Percentiles rank a stretch among this genome's conserved stretches.
These are phyloP conservation scores for Sphaeramia orbicularis DNA, from an alignment of 2,797 vertebrate genomes.

Conservation along the genomic window DNA sequence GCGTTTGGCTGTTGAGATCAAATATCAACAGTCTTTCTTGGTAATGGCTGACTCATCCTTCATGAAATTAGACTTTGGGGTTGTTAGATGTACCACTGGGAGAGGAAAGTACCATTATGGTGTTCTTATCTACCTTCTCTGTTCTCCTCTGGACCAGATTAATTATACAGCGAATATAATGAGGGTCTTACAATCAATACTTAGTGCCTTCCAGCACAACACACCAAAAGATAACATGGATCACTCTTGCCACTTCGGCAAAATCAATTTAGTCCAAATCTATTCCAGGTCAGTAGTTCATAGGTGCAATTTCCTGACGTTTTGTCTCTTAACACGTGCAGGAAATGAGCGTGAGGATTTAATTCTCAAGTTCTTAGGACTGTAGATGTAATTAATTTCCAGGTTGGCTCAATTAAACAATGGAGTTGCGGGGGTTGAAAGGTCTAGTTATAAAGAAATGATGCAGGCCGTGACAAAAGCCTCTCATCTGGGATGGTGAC, in stretches of 20 bases:
- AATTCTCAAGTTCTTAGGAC: slow-evolving; percentile 15
- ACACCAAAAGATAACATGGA: slow-evolving; percentile 24
- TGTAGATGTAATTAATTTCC: slow-evolving; percentile 21
- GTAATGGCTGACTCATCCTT: background rate
- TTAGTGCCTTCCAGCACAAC: slow-evolving; percentile 33
- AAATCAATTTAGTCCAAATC: slow-evolving; percentile 42
- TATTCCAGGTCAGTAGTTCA: slow-evolving; percentile 44
- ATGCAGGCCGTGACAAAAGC: slow-evolving; percentile 22
- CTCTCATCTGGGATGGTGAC: background rate
- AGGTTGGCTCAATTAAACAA: slow-evolving; percentile 28
- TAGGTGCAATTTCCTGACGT: slow-evolving; percentile 37
- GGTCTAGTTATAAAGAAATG: slow-evolving; percentile 13
- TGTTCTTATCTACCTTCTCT: background rate
- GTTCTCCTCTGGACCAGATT: slow-evolving; percentile 33
- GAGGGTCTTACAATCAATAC: slow-evolving; percentile 57
- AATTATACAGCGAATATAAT: slow-evolving; percentile 56
- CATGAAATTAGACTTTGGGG: background rate
- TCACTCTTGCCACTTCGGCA: slow-evolving; percentile 9
- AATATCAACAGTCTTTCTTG: too few species aligned
- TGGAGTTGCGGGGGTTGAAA: background rate
- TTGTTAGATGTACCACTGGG: background rate
- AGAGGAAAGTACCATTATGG: background rate
- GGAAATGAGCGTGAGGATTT: slow-evolving; percentile 29
- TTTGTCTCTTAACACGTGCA: slow-evolving; percentile 25
- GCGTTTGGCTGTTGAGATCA: too few species aligned